Base-by-base conservation (phyloP, 2,113 vertebrate species). In the Phalacrocorax carbo region DNA sequence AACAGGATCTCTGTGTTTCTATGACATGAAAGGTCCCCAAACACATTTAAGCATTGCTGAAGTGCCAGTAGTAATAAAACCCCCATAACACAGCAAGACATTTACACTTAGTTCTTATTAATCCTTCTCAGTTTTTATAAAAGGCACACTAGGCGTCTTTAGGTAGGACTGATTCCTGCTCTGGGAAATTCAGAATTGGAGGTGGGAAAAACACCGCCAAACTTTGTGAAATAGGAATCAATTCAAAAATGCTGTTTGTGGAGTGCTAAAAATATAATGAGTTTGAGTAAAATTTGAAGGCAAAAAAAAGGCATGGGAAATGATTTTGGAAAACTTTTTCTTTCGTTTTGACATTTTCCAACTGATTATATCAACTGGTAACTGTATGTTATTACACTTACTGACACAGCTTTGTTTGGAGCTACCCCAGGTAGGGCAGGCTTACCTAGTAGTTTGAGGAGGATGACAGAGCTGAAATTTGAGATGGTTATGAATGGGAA, bases 401-500 rank as follows among this genome's bases (percentile, higher is more conserved):
- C 52, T 75, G 71, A 51, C 66, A 54, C 44, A 86, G n/a, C 51
- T 86, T 65, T 60, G 49, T 79, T 36, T 89, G 92, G 30, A 91
- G 65, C 36, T 58, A 48, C 66, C 32, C 75, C 55, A 65, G 32
- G 55, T 11, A 70, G 49, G 54, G 44, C 44, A 89, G 55, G 52
- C 22, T 57, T 61, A 49, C 13, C 30, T 36, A 21, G 66, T 49
- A 18, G 7, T 70, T 83, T 77, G 71, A 88, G 22, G 17, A 76
- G 36, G 30, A 64, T 68, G 57, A 30, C 4, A 71, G 71, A 61
- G 52, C 4, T 54, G 22, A 79, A 82, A 52, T 81, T 48, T 73
- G 23, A 11, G 22, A 10, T 42, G 16, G 9, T 61, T 86, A 40
- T 44, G 13, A 2, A 0, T 65, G 19, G 51, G 36, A 79, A 91